These are phyloP conservation scores for Threskiornis aethiopicus DNA, from an alignment of 2,797 vertebrate genomes.

Conservation along the genomic window DNA sequence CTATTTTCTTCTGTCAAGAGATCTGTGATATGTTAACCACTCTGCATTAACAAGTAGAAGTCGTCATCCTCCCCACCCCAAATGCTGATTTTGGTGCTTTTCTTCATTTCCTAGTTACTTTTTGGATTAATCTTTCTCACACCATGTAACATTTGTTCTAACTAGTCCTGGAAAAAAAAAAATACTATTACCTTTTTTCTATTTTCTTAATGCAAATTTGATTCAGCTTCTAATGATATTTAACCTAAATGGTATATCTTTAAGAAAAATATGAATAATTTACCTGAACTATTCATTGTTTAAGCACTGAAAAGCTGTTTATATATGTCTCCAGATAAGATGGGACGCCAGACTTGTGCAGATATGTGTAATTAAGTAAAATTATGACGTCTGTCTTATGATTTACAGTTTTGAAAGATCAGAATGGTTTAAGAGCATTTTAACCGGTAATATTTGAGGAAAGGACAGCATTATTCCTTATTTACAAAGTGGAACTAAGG, in stretches of 20 bases:
- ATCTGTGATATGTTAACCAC: background rate
- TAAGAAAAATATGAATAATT: background rate
- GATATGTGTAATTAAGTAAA: background rate
- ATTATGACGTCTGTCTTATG: background rate
- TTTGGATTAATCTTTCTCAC: background rate
- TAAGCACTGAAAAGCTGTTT: background rate
- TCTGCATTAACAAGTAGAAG: background rate
- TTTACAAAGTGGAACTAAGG: background rate
- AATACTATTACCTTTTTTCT: background rate
- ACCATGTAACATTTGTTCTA: background rate
- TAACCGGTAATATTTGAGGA: background rate
- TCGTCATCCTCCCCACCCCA: too few relatives aligned
- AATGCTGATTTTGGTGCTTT: background rate
- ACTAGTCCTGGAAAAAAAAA: background rate
- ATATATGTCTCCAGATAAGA: background rate
- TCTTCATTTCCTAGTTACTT: background rate
- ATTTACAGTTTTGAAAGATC: background rate
- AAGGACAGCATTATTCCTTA: background rate
- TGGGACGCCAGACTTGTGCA: background rate
- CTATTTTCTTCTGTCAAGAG: background rate
- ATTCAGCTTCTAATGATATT: background rate
- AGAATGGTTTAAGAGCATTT: background rate
- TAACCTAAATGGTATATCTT: background rate
- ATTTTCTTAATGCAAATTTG: background rate
- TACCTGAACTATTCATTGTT: background rate